A percentile compares a stretch with the other conserved stretches of the same genome.
phyloP scores from a whole-genome alignment of 2,797 vertebrate genomes.

The Enoplosus armatus region DNA sequence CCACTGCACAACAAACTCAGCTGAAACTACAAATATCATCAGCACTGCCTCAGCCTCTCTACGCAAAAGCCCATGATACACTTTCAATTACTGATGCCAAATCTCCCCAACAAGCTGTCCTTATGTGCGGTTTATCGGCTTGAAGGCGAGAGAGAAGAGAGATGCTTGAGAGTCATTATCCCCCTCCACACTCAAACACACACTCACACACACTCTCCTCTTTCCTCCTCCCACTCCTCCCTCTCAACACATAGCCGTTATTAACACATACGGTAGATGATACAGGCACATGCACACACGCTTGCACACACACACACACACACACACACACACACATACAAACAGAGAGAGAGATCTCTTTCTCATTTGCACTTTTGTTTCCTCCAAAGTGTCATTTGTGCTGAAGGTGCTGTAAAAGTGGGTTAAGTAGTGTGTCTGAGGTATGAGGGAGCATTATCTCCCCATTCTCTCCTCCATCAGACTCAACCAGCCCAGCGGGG shows the following conservation, averaged over 20 bases:
- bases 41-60: conserved; percentile 50
- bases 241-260: conserved; percentile 37
- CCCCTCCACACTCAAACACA: conserved; percentile 50
- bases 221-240: conserved; percentile 50
- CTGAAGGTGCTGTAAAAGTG: conserved; percentile 74
- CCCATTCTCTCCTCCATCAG: conserved; percentile 77
- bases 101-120: conserved; percentile 69
- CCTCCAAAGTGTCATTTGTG: conserved; percentile 66
- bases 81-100: conserved; percentile 75
- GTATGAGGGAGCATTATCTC: conserved; percentile 69
- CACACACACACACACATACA: conserved; percentile 6
- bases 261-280: conserved; percentile 47
- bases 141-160: conserved; percentile 61
- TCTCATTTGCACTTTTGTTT: conserved; percentile 72
- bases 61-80: conserved; percentile 57
- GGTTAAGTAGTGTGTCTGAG: conserved; percentile 74
- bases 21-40: conserved; percentile 71
- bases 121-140: conserved; percentile 72
- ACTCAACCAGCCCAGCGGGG: conserved; percentile 78
- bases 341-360: conserved; percentile 47
- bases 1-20: conserved; percentile 57
- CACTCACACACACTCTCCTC: conserved; percentile 24
- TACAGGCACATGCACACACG: conserved; percentile 8
- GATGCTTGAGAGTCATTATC: conserved; percentile 69
- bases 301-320: conserved; percentile 2